A percentile compares a stretch with the other conserved stretches of the same genome.
Evolutionary conservation across 1,140 invertebrate species (phyloP).

Genomic region (Drosophila sulfurigaster): DNA sequence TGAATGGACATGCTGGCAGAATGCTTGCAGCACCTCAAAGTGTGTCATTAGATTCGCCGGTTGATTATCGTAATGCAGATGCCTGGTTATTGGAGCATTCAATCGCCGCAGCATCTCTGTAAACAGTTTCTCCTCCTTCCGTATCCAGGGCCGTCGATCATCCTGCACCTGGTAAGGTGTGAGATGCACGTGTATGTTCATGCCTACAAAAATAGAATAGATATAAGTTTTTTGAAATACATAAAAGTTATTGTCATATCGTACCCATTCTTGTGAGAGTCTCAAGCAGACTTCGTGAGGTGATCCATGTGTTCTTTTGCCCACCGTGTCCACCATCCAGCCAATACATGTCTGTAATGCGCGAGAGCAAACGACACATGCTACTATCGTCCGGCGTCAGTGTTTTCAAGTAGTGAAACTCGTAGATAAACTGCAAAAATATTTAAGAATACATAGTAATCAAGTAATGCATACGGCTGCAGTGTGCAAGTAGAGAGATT

Average conservation of each 20-base stretch:
- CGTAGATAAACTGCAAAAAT: constrained; percentile 88
- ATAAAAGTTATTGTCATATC: background rate
- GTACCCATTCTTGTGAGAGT: constrained; percentile 88
- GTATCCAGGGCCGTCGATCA: constrained; percentile 91
- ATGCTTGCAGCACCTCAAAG: constrained; percentile 89
- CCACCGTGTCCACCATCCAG: constrained; percentile 94
- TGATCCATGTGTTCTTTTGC: constrained; percentile 94
- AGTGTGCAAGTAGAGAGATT: constrained; percentile 57
- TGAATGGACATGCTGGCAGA: constrained; percentile 84
- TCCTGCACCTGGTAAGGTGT: constrained; percentile 94
- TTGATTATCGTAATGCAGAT: constrained; percentile 89
- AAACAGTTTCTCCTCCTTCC: constrained; percentile 92
- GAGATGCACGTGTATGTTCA: constrained; percentile 91
- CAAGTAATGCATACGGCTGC: background rate
- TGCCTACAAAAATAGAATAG: constrained; percentile 66
- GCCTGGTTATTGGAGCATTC: constrained; percentile 87
- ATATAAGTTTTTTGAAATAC: background rate
- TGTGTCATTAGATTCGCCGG: constrained; percentile 88
- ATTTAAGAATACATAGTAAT: background rate
- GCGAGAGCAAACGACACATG: constrained; percentile 87
- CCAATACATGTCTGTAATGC: constrained; percentile 92
- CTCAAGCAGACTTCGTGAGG: constrained; percentile 89
- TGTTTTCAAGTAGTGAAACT: constrained; percentile 91
- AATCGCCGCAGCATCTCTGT: constrained; percentile 88
- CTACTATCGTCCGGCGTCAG: constrained; percentile 87